Conservation (phyloP, 37 sponge, comb jelly and placozoan species). For the Axinella damicornis region DNA sequence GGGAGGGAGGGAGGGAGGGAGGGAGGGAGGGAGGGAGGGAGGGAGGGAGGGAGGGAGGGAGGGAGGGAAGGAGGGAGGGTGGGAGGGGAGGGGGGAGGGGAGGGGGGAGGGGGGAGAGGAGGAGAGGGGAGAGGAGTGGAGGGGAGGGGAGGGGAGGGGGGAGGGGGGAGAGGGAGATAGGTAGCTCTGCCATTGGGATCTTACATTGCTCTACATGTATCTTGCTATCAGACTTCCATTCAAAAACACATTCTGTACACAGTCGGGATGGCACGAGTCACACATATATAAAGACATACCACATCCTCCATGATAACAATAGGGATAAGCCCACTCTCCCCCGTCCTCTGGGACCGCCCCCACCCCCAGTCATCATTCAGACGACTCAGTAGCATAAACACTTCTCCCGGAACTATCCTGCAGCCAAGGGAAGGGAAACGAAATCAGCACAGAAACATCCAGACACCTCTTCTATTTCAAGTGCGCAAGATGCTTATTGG, state of each 20-base stretch:
- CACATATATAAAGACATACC: slow-evolving; percentile 41
- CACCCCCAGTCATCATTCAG: slow-evolving; percentile 89
- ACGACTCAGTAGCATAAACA: slow-evolving; percentile 74
- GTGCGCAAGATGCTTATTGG: neutral
- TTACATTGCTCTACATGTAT: too few species aligned
- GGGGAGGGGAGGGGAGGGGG: too few species aligned
- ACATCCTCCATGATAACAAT: slow-evolving; percentile 83
- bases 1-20: neutral
- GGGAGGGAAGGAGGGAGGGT: too few species aligned
- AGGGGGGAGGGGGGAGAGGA: too few species aligned
- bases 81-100: too few species aligned
- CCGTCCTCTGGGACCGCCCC: slow-evolving; percentile 77
- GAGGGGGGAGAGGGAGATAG: too few species aligned
- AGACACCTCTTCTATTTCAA: too few species aligned
- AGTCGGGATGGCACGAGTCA: neutral
- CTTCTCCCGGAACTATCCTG: slow-evolving; percentile 75
- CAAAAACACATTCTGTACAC: too few species aligned
- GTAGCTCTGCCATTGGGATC: too few species aligned
- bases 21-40: neutral
- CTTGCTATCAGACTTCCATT: too few species aligned
- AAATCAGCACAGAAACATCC: neutral
- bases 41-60: neutral
- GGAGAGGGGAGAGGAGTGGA: too few species aligned
- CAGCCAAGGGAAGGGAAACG: neutral
- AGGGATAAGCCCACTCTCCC: slow-evolving; percentile 84